Base-by-base conservation (phyloP, 2,113 vertebrate species). In the Emydura subglobosa region DNA sequence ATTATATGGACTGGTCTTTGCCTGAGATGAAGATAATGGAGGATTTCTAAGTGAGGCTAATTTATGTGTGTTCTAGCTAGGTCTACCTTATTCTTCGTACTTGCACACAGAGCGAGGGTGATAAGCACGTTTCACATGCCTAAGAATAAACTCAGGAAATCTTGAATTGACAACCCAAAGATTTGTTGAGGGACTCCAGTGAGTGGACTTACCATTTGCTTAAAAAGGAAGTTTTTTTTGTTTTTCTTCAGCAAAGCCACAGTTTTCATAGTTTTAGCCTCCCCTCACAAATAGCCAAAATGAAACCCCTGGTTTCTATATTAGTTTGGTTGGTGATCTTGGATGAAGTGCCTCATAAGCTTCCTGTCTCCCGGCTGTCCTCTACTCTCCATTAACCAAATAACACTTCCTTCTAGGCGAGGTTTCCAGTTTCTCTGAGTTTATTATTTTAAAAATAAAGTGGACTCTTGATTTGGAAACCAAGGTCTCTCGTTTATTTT, bases 381-480 rank as follows among this genome's bases (percentile, higher is more conserved):
- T 86, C 44, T 44, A 12, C 25, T 5, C 34, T n/a, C 1, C 44
- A 82, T 74, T 83, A 10, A 0, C 49, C n/a, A 0, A 16, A 84
- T 53, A 84, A n/a, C 0, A 0, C 55, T 44, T 42, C n/a, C 34
- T 11, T 78, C 65, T 42, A 13, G n/a, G 54, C 10, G 1, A 53
- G 27, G 39, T 25, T 61, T 44, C 47, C 2, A 2, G 5, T 4
- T 13, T 22, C 57, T 76, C 8, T 0, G 57, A 13, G 4, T 0
- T 47, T 12, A 4, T 47, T n/a, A 74, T 50, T 51, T 21, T 27
- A 0, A 17, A 1, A 6, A 3, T 1, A 21, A 31, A 49, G 21
- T 1, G 34, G 5, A 9, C 80, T 87, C 39, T 61, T 74, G 4
- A 9, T 3, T 1, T 6, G 82, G 86, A 55, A 91, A 22, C 39